Conservation (phyloP, 2,888 invertebrate species). For the Amphimallon solstitiale region DNA sequence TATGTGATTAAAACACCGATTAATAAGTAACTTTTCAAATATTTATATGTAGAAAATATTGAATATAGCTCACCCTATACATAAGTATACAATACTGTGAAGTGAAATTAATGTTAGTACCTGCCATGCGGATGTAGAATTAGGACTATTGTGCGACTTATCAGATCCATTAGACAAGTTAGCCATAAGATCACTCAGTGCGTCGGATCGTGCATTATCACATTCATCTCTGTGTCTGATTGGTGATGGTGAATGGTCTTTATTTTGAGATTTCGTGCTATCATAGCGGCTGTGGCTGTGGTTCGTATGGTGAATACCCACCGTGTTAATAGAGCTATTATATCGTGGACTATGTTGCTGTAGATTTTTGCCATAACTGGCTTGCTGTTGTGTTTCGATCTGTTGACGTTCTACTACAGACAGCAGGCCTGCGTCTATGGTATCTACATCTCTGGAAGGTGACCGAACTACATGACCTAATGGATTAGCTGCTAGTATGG, state of each 20-base stretch:
- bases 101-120: slow-evolving; percentile 58
- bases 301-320: slow-evolving; percentile 59
- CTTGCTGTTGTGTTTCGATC: slow-evolving; percentile 38
- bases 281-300: slow-evolving; percentile 48
- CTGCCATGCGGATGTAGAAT: slow-evolving; percentile 64
- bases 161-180: slow-evolving; percentile 62
- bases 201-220: slow-evolving; percentile 57
- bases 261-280: slow-evolving; percentile 44
- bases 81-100: too few species aligned
- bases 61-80: too few species aligned
- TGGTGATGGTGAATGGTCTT: slow-evolving; percentile 43
- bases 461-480: slow-evolving; percentile 55
- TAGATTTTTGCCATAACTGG: slow-evolving; percentile 47
- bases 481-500: slow-evolving; percentile 58
- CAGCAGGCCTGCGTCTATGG: slow-evolving; percentile 58
- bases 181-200: slow-evolving; percentile 63
- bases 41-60: too few species aligned
- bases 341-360: slow-evolving; percentile 48
- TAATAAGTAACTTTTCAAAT: too few species aligned
- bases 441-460: slow-evolving; percentile 47
- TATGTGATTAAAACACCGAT: too few species aligned
- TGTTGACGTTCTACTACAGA: slow-evolving; percentile 60
- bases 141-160: slow-evolving; percentile 61
- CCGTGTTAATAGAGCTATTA: slow-evolving; percentile 49
- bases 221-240: slow-evolving; percentile 42